Base-by-base conservation (phyloP, 1,140 invertebrate species). In the Vanessa atalanta region DNA sequence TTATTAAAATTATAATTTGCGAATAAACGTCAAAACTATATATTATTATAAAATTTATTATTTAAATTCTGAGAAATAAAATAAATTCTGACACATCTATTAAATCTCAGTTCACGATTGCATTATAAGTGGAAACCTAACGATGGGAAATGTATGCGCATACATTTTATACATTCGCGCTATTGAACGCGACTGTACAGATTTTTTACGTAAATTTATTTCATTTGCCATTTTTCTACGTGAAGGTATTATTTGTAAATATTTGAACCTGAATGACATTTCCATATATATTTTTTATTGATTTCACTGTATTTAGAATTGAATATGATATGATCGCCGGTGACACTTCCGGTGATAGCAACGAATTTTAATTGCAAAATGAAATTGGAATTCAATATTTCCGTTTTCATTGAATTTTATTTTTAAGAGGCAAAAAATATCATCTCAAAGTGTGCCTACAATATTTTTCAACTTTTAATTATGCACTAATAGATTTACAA, bases 61-160 rank as follows among this genome's bases (percentile, higher is more conserved):
- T 31, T 31, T 31, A 31, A 31, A 31, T 31, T 31, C 26, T 31
- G 26, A 31, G 26, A 37, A 31, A 43, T n/a, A 55, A 20, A 55
- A 20, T 20, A 16, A 26, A 13, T 51, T 14, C 48, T 37, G 23
- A 13, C 57, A 37, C 26, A 61, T 61, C 57, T 37, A 61, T 61
- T 37, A 6, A 15, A 14, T 23, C 57, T 37, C 1, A 15, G 16
- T 61, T 26, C 26, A 31, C 13, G 57, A 37, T 37, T 31, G 57
- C 57, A 37, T 61, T 61, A 61, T 61, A 61, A 61, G 57, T 61
- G 57, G 57, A 61, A 61, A 37, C 57, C 57, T 61, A 61, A 61
- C 57, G 57, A 61, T 61, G 23, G 57, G 26, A 31, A 76, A 79
- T 79, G 64, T 79, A 79, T 79, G 77, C 77, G 77, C 77, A 79